Evolutionary conservation across 2,113 vertebrate species (phyloP), one percentile per base, ranked within the genome.

Genomic region (Chionomys nivalis): DNA sequence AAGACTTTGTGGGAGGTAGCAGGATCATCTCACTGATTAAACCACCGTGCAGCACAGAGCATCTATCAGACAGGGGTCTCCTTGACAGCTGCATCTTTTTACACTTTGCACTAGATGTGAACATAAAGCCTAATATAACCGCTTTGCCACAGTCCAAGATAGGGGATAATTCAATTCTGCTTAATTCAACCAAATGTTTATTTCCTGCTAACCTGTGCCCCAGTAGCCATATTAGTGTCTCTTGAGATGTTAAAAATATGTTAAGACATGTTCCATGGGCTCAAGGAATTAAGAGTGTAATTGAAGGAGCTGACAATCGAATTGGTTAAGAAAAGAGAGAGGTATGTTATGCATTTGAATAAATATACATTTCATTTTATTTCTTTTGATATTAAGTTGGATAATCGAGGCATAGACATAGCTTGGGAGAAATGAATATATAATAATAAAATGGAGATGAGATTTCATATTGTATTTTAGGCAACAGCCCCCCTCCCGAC

Each of bases 181-280:
- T 94, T 96, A 95, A 94, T 96, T 97, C 86, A 95, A 75, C 58
- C 89, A 94, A 96, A 96, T 94, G 65, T 96, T 94, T 85, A 90
- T 95, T 96, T 96, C 93, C 52, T 89, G 66, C 76, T 94, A 91
- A 94, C 47, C 87, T 93, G 68, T 96, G 86, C 94, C 55, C 86
- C 52, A 70, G 3, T 58, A 0, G 0, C 94, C 90, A 70, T 79
- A 61, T 79, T 94, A 44, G 44, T 75, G 72, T 92, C 85, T 95
- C 91, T 39, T 12, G 90, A 79, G 42, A 96, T 94, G 90, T 92
- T 97, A 96, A 96, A 96, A 94, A 78, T 89, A 93, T 86, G 86
- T 75, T 93, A 97, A 94, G 93, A 75, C 81, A 73, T 87, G 91
- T 73, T 70, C 65, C 39, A 66, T 68, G 79, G 93, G 73, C 82